Percentiles rank a stretch among this genome's conserved stretches.
Conservation (phyloP, 2,888 invertebrate species). For the Apamea sordens region DNA sequence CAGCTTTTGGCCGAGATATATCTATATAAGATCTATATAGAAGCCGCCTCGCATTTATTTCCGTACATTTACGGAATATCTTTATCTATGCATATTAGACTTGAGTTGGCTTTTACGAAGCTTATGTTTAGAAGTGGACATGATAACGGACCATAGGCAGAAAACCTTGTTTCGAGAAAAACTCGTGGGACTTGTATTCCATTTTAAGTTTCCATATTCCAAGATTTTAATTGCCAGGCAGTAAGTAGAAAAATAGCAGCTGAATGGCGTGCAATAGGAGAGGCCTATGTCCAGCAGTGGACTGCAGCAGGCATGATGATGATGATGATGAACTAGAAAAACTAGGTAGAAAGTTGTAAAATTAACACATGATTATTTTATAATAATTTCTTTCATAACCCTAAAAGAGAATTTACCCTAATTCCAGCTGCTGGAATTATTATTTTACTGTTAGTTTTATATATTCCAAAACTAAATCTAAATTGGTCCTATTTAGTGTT, state of each 20-base stretch:
- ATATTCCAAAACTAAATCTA: conserved; percentile 22
- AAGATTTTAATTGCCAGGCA: background rate
- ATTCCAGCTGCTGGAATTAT: conserved; percentile 25
- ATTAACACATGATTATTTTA: background rate
- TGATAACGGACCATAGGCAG: background rate
- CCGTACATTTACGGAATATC: background rate
- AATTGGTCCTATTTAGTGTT: conserved; percentile 37
- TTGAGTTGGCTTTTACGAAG: background rate
- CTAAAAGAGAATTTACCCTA: background rate
- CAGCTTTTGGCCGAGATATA: background rate
- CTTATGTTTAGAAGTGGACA: background rate
- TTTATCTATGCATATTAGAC: conserved; percentile 2
- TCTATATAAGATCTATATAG: background rate
- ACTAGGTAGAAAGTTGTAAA: background rate
- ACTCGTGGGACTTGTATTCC: too few species aligned
- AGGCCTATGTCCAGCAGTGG: background rate
- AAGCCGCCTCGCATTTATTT: background rate
- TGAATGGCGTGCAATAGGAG: background rate
- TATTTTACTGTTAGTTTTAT: background rate
- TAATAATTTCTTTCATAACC: background rate
- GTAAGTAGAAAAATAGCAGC: rapidly evolving
- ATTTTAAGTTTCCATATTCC: background rate
- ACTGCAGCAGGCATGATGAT: background rate
- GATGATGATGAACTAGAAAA: background rate
- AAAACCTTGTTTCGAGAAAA: background rate